Base-by-base conservation (phyloP, 2,113 vertebrate species). In the Casuarius casuarius region DNA sequence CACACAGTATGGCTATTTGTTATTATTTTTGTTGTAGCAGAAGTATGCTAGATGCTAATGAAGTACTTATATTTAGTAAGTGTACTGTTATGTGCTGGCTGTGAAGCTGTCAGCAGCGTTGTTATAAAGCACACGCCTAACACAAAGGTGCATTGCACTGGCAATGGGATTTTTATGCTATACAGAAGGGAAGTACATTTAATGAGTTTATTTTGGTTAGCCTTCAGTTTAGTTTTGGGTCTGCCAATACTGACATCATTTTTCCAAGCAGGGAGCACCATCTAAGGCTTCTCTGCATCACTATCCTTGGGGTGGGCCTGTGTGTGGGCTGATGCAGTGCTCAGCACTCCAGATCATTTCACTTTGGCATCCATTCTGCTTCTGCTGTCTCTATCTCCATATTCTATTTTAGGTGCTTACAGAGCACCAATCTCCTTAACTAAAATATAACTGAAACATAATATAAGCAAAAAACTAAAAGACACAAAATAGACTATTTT, bases 341-440 rank as follows among this genome's bases (percentile, higher is more conserved):
- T 97, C 96, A 95, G 96, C 87, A 94, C 92, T 97, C 89, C 92
- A 80, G 94, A 96, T 97, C 94, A 92, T 97, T 97, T 97, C 92
- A 95, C 92, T 97, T 92, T 95, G 95, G 96, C 96, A 95, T 92
- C 94, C 89, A 93, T 74, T 96, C 94, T 87, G 75, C 95, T 96
- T 94, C 94, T 95, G 87, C 96, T 92, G 93, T 91, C 85, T 97
- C 96, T 83, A 92, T 94, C 93, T 96, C 91, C 87, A 89, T 68
- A 80, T 92, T 90, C 94, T 97, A 97, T 97, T 97, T 97, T 95
- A 90, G 87, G 96, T 94, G 87, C 87, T 90, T 88, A 89, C 35
- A 20, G 84, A 95, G 72, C 89, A 97, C 95, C 87, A 90, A 95
- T 92, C 91, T 93, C 63, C 78, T 88, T 74, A 91, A 91, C 84